Percentiles rank a stretch among this genome's conserved stretches.
phyloP scores from a whole-genome alignment of 2,113 vertebrate species.

The Thryonomys swinderianus region DNA sequence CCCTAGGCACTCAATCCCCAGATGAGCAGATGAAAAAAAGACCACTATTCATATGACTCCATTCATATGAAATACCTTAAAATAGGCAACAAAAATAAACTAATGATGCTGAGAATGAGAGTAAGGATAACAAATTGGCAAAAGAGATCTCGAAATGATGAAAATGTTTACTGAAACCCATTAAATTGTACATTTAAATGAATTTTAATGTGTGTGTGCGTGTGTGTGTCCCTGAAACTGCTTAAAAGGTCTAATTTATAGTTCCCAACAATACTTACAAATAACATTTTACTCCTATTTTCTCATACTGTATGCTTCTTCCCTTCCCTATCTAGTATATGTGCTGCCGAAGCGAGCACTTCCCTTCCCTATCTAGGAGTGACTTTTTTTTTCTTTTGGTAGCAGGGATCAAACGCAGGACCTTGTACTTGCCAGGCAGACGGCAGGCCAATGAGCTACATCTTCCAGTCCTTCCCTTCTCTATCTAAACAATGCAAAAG shows the following conservation, averaged over 20 bases:
- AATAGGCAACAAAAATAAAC: not conserved
- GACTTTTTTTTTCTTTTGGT: too few relatives aligned
- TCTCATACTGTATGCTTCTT: not conserved
- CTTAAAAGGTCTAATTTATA: slow-evolving; percentile 23
- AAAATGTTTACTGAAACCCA: slow-evolving; percentile 5
- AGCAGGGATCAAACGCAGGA: too few relatives aligned
- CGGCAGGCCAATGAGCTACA: too few relatives aligned
- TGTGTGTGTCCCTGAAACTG: too few relatives aligned
- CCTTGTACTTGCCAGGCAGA: too few relatives aligned
- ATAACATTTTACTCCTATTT: not conserved
- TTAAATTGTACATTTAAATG: not conserved
- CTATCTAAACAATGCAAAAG: not conserved
- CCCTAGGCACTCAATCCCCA: not conserved
- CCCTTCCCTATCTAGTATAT: not conserved
- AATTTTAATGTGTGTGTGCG: not conserved
- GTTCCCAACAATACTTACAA: not conserved
- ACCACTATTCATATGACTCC: not conserved
- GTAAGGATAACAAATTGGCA: not conserved
- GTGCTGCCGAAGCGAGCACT: too few relatives aligned
- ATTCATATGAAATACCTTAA: not conserved
- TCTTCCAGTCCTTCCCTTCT: too few relatives aligned
- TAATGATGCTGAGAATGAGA: not conserved
- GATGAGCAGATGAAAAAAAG: not conserved
- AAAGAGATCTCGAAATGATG: not conserved
- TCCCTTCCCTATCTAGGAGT: too few relatives aligned